Evolutionary conservation across 1,140 invertebrate species (phyloP), one percentile per base, ranked within the genome.

Genomic region (Hycleus phaleratus): DNA sequence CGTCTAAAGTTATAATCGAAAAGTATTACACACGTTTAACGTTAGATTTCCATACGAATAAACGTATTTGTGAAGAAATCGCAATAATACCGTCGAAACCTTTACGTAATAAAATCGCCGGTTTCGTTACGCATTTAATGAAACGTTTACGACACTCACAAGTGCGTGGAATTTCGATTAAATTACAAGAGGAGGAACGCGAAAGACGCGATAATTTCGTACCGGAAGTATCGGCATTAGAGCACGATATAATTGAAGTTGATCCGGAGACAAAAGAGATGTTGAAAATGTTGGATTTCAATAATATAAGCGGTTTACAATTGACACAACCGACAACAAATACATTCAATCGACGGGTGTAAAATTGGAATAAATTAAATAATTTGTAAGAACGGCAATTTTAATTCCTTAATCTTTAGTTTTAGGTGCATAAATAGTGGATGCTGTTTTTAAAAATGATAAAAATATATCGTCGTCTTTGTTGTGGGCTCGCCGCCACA

Each of bases 91-190:
- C 96, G 11, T 95, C 89, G 65, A 99, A 99, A 78, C 90, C 93
- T 59, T 80, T 99, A 50, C 84, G 96, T 66, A 99, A 99, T 77
- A 97, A 97, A 79, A 97, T 99, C 76, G 96, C 97, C 75, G 97
- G 97, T 58, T 99, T 97, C 78, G 91, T 98, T 38, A 99, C 97
- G 58, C 96, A 98, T 81, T 85, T 99, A 77, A 99, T 99, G 96
- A 97, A 97, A 73, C 85, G 96, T 71, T 88, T 99, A 64, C 88
- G 95, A 68, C 88, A 93, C 73, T 95, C 93, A 24, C 92, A 94
- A 74, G 96, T 98, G 4, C 83, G 95, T 73, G 96, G 97, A 65
- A 98, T 99, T 76, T 98, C 95, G 65, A 98, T 98, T 72, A 98
- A 98, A 75, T 81, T 99, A 50, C 97, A 99, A 78, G 96, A 99